Evolutionary conservation across 2,888 invertebrate species (phyloP).

Genomic region (Drosophila atripex): DNA sequence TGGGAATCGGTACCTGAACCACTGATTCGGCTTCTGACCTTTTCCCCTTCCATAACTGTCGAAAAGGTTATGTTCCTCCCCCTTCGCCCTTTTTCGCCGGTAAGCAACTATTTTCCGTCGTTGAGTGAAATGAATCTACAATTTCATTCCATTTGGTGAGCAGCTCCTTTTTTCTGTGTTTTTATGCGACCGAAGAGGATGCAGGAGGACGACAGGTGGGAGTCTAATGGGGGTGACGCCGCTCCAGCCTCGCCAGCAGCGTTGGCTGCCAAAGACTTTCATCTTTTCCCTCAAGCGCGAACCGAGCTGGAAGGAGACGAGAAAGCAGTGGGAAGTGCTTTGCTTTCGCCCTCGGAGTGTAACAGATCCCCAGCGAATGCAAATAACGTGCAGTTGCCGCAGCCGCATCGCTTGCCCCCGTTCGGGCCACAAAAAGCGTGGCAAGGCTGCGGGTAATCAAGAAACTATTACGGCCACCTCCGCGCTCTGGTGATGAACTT

Average conservation of each 20-base stretch:
- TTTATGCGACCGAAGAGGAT: constrained; percentile 5
- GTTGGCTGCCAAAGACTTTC: constrained; percentile 66
- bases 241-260: constrained; percentile 52
- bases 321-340: constrained; percentile 35
- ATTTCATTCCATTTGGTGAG: constrained; percentile 71
- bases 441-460: constrained; percentile 75
- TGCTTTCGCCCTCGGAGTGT: constrained; percentile 63
- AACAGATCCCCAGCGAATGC: constrained; percentile 74
- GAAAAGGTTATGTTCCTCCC: constrained; percentile 51
- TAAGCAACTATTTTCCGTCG: constrained; percentile 25
- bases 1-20: constrained; percentile 32
- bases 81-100: neutral
- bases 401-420: constrained; percentile 2
- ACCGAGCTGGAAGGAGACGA: constrained; percentile 2
- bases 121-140: constrained; percentile 80
- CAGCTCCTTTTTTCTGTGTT: constrained; percentile 17
- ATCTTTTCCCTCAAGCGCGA: constrained; percentile 44
- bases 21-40: constrained; percentile 32
- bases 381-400: constrained; percentile 62
- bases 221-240: constrained; percentile 25
- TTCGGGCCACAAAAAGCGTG: constrained; percentile 50
- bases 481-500: constrained; percentile 61
- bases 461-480: constrained; percentile 74
- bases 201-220: constrained; percentile 55
- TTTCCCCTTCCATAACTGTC: constrained; percentile 39